Conservation (phyloP, 2,797 vertebrate genomes). For the Pelobates cultripes region DNA sequence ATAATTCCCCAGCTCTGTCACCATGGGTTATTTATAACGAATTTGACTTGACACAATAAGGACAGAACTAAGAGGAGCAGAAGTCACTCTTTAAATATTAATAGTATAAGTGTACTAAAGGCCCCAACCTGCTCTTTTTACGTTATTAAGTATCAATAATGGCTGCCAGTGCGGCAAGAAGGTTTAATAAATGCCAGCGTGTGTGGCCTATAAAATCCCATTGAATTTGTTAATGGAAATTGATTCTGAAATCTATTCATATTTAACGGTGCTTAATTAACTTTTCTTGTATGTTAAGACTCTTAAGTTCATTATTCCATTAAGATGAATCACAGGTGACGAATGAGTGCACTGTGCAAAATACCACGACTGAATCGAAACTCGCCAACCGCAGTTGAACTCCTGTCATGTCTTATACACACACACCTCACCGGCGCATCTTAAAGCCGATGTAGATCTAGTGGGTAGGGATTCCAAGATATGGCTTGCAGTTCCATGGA, state of each 20-base stretch:
- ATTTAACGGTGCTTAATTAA: slow-evolving; percentile 77
- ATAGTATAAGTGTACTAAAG: slow-evolving; percentile 60
- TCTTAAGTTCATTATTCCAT: slow-evolving; percentile 68
- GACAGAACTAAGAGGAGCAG: slow-evolving; percentile 68
- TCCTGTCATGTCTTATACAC: slow-evolving; percentile 20
- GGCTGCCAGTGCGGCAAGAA: slow-evolving; percentile 59
- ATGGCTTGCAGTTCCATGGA: no score
- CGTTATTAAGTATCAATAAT: slow-evolving; percentile 61
- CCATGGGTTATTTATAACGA: slow-evolving; percentile 74
- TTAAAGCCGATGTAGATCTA: no score
- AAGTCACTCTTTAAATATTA: slow-evolving; percentile 75
- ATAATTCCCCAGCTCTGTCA: slow-evolving; percentile 72
- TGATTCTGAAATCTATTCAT: slow-evolving; percentile 74
- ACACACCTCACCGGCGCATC: no score
- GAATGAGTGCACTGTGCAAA: slow-evolving; percentile 59
- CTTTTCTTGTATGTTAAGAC: slow-evolving; percentile 68
- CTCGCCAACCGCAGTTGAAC: not conserved
- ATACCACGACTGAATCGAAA: not conserved
- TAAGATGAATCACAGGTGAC: slow-evolving; percentile 63
- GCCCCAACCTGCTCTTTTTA: slow-evolving; percentile 55
- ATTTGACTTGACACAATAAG: slow-evolving; percentile 78
- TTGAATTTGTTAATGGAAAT: slow-evolving; percentile 69
- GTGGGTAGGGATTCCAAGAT: no score
- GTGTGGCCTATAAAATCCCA: slow-evolving; percentile 56
- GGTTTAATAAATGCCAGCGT: slow-evolving; percentile 68